Conservation (phyloP, 2,113 vertebrate genomes). For the Toxostoma redivivum region DNA sequence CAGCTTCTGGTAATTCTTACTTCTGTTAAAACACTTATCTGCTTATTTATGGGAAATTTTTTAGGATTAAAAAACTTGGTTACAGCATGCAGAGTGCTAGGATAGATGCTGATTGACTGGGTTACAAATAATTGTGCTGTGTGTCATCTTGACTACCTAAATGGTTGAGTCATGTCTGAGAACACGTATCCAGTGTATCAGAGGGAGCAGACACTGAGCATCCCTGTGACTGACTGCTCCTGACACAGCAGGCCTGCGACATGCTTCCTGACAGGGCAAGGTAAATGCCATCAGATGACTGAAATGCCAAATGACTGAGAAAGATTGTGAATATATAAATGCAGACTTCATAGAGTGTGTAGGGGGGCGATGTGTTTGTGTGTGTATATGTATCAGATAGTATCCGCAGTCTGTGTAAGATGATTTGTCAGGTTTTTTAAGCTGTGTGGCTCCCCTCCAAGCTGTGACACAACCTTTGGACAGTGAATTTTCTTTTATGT, state of each 20-base stretch:
- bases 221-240: neutral
- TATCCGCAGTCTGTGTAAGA: neutral
- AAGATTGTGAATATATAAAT: neutral
- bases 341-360: neutral
- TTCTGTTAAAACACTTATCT: neutral
- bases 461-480: neutral
- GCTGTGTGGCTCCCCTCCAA: neutral
- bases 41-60: neutral
- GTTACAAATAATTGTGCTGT: neutral
- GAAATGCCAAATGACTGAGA: neutral
- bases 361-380: rapidly evolving
- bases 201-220: neutral
- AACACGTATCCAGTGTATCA: neutral
- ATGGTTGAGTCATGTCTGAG: neutral
- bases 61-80: neutral
- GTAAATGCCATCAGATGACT: neutral
- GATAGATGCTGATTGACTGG: neutral
- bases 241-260: neutral
- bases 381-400: rapidly evolving
- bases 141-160: neutral
- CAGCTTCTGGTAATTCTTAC: neutral
- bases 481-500: neutral
- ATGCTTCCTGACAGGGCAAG: neutral
- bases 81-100: neutral
- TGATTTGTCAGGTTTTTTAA: neutral